Evolutionary conservation across 2,888 invertebrate genomes (phyloP).

Genomic region (Azorinus chamasolen): DNA sequence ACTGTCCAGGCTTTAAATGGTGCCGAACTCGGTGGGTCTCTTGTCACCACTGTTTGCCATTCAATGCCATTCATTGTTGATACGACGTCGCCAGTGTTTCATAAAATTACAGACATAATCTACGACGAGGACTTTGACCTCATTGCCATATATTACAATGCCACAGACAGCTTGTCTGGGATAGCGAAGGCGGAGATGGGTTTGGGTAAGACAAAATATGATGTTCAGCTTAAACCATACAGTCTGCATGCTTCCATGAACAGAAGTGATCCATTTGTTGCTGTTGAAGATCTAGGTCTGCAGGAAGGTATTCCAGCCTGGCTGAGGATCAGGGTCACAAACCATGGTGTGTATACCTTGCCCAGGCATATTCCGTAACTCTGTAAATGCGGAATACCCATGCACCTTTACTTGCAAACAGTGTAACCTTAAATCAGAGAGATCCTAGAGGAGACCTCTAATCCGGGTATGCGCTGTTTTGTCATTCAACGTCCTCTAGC

Average conservation of each 20-base stretch:
- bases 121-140: conserved; percentile 76
- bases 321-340: conserved; percentile 73
- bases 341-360: conserved; percentile 70
- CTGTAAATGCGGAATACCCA: no score
- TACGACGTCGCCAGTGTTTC: conserved; percentile 71
- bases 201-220: conserved; percentile 74
- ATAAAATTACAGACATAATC: conserved; percentile 66
- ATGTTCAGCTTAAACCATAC: conserved; percentile 68
- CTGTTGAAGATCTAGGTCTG: conserved; percentile 70
- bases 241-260: conserved; percentile 62
- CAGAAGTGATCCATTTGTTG: conserved; percentile 65
- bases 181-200: conserved; percentile 73
- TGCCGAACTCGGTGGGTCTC: conserved; percentile 70
- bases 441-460: no score
- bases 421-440: no score
- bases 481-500: no score
- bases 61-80: conserved; percentile 72
- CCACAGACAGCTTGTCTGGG: conserved; percentile 63
- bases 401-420: no score
- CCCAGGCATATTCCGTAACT: no score
- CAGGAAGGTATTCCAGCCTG: conserved; percentile 74
- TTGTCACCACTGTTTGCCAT: conserved; percentile 77
- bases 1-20: conserved; percentile 74
- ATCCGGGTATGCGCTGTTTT: no score
- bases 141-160: conserved; percentile 72